These are phyloP conservation scores for Willowsia nigromaculata DNA, from an alignment of 2,888 invertebrate species.

Conservation along the genomic window DNA sequence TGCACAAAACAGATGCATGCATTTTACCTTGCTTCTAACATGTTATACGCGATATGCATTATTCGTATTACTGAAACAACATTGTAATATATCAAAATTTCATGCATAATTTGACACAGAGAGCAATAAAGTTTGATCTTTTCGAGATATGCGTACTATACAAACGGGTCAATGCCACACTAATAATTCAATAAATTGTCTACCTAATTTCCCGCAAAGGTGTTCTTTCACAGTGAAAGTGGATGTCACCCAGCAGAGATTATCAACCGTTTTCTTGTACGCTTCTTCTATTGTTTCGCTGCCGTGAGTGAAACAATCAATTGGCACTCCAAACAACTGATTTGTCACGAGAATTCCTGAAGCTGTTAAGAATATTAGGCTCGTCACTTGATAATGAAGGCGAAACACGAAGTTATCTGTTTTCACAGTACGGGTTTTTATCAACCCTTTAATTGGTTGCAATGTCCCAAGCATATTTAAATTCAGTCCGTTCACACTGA, in stretches of 20 bases:
- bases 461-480: conserved; percentile 6
- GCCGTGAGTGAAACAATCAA: conserved; percentile 88
- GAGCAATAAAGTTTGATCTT: background rate
- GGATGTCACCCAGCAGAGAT: conserved; percentile 95
- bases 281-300: conserved; percentile 83
- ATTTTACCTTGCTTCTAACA: too few species aligned
- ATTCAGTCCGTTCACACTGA: background rate
- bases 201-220: conserved; percentile 81
- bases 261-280: conserved; percentile 88
- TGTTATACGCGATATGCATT: background rate
- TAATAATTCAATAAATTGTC: too few species aligned
- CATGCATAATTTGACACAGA: conserved; percentile 18
- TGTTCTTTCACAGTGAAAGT: conserved; percentile 96
- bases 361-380: conserved; percentile 89
- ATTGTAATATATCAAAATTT: conserved; percentile 22
- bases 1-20: background rate
- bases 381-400: conserved; percentile 92
- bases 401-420: conserved; percentile 93
- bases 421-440: conserved; percentile 25
- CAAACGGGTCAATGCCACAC: too few species aligned
- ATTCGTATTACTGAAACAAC: background rate
- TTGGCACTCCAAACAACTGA: conserved; percentile 94
- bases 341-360: conserved; percentile 93
- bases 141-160: background rate
- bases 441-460: background rate